Evolutionary conservation across 2,797 vertebrate species (phyloP).

Genomic region (Liasis olivaceus): DNA sequence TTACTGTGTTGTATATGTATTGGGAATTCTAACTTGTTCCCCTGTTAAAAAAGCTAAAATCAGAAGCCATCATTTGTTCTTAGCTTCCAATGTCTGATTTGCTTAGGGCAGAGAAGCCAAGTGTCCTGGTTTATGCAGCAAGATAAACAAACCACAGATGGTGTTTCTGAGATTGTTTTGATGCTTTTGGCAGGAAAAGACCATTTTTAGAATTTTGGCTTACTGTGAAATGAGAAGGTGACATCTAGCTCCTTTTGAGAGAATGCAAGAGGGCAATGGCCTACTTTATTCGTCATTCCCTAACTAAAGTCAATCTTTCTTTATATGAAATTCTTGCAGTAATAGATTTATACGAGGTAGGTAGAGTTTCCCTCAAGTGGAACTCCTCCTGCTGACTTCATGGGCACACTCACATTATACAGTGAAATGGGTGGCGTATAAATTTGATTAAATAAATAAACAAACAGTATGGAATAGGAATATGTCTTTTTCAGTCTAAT

Average conservation of each 20-base stretch:
- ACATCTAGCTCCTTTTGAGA: not conserved
- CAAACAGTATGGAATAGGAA: too few species aligned
- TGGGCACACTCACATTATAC: too few species aligned
- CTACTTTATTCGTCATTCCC: not conserved
- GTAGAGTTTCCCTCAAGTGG: too few species aligned
- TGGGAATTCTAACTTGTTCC: not conserved
- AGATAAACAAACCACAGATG: not conserved
- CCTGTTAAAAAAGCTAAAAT: not conserved
- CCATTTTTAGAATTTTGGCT: not conserved
- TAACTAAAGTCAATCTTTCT: not conserved
- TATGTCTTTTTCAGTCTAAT: too few species aligned
- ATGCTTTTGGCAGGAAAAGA: not conserved
- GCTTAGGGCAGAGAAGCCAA: not conserved
- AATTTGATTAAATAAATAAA: too few species aligned
- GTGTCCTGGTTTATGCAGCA: not conserved
- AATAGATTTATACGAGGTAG: not conserved
- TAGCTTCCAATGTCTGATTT: not conserved
- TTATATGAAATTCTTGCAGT: not conserved
- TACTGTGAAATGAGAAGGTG: not conserved
- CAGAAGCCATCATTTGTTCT: not conserved
- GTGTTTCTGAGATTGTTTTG: not conserved
- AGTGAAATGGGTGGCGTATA: too few species aligned
- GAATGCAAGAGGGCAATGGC: not conserved
- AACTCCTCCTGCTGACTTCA: too few species aligned
- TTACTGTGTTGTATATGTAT: not conserved